Conservation (phyloP, 1,140 invertebrate genomes). For the Panulirus ornatus region DNA sequence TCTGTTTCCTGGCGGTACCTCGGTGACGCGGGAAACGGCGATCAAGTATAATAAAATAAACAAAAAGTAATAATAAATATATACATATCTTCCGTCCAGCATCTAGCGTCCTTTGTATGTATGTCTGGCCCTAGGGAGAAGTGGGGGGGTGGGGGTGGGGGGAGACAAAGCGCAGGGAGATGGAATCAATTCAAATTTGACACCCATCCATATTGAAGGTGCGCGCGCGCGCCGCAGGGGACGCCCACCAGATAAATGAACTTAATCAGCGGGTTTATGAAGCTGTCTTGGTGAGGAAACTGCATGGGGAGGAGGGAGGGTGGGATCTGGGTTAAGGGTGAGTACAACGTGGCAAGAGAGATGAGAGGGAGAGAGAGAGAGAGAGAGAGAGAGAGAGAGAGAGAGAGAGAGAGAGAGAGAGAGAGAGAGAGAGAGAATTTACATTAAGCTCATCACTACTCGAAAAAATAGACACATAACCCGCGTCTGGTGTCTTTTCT, state of each 20-base stretch:
- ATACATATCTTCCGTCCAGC: no score
- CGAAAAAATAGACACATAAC: no score
- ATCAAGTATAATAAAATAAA: no score
- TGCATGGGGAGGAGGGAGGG: not conserved
- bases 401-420: not conserved
- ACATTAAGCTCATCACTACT: no score
- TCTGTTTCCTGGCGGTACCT: no score
- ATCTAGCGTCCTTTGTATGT: no score
- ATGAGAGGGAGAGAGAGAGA: not conserved
- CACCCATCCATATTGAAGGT: conserved; percentile 61
- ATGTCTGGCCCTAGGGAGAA: no score
- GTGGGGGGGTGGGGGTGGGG: not conserved
- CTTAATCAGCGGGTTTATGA: conserved; percentile 7
- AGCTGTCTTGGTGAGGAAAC: not conserved
- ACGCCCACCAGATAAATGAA: conserved; percentile 28
- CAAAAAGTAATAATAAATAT: no score
- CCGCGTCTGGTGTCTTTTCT: no score
- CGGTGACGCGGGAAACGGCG: no score
- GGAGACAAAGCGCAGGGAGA: not conserved
- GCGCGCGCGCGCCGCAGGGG: not conserved
- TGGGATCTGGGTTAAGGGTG: not conserved
- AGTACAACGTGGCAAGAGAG: not conserved
- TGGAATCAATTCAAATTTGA: conserved; percentile 64
- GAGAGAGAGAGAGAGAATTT: not conserved
- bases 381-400: not conserved